Evolutionary conservation across 2,888 invertebrate species (phyloP), one percentile per base, ranked within the genome.

Genomic region (Syritta pipiens): DNA sequence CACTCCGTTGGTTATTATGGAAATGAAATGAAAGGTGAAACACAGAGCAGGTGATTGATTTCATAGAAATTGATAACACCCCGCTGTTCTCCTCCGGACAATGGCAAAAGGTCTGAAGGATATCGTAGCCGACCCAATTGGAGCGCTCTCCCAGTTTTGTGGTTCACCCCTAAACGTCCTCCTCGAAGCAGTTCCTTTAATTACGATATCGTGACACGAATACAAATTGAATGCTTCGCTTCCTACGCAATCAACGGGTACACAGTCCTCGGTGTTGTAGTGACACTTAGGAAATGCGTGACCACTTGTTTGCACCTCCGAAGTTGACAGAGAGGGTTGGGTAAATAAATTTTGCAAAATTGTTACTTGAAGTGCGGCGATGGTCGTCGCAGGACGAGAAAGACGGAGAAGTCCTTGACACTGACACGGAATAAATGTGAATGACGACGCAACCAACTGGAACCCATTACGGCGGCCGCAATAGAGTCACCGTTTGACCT

Each of bases 201-300:
- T 59, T 67, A 46, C 37, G 37, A 53, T 74, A 53, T 67, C 67
- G 59, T 67, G 67, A 67, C 59, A 28, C 14, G 67, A 67, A 67
- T 74, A 67, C 60, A 59, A 67, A 46, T 60, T 46, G 67, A 46
- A 48, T n/a, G n/a, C n/a, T n/a, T n/a, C 14, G 57, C 42, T 72
- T 72, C 32, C 63, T 57, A 49, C 55, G 26, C 24, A 49, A 49
- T 57, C 59, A 51, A 51, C 42, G 9, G 9, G 17, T n/a, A 5
- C 12, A 19, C 28, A 4, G 48, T 32, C 17, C 14, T 24, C 6
- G 32, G n/a, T n/a, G n/a, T n/a, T 24, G 5, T 37, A 32, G 42
- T 6, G 37, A 65, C 57, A 74, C 46, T 46, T 32, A 26, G 37
- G 40, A 59, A 46, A 46, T 59, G 60, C 67, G 74, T 60, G 74